Evolutionary conservation across 2,113 vertebrate genomes (phyloP).

Genomic region (Oxyura jamaicensis): DNA sequence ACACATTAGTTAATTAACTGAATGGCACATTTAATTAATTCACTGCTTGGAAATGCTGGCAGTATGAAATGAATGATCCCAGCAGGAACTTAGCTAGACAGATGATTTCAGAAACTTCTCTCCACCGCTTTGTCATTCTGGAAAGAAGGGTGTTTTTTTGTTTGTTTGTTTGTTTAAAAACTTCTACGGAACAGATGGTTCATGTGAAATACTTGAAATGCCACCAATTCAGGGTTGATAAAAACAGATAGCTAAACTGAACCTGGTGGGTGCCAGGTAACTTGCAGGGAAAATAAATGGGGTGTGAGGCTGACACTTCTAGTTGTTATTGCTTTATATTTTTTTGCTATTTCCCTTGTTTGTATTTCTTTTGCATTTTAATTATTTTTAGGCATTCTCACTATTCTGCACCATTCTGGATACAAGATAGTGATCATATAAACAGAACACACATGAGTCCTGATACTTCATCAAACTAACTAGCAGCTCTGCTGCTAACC

Average conservation of each 20-base stretch:
- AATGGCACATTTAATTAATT: neutral
- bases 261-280: neutral
- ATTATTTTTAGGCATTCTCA: neutral
- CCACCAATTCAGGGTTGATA: neutral
- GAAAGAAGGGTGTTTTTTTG: neutral
- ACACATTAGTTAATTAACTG: neutral
- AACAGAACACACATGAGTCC: neutral
- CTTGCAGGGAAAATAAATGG: neutral
- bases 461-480: neutral
- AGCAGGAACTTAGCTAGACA: constrained; percentile 16
- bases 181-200: constrained; percentile 32
- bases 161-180: neutral
- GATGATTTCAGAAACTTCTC: neutral
- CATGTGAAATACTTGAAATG: constrained; percentile 25
- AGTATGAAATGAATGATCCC: neutral
- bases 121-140: neutral
- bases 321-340: neutral
- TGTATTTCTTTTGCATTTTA: neutral
- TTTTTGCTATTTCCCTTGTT: neutral
- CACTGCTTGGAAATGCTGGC: constrained; percentile 41
- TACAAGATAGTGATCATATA: neutral
- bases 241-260: constrained; percentile 1
- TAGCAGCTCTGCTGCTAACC: neutral
- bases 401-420: neutral
- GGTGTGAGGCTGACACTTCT: neutral